These are phyloP conservation scores for Chiloscyllium punctatum DNA, from an alignment of 2,797 vertebrate species.

Conservation along the genomic window DNA sequence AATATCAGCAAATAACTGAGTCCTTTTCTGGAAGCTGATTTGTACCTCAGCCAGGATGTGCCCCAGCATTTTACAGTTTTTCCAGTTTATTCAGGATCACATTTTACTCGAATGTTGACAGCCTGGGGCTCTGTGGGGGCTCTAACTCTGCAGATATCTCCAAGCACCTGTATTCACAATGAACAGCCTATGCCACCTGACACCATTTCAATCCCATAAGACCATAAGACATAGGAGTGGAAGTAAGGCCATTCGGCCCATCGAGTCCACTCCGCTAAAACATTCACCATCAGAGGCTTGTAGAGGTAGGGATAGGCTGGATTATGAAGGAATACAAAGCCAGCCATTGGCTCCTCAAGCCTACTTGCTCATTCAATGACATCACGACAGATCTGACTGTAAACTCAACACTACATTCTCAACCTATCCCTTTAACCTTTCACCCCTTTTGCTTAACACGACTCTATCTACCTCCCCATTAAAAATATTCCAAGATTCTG, in stretches of 20 bases:
- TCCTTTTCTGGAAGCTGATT: background rate
- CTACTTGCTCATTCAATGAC: too few species aligned
- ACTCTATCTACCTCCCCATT: too few species aligned
- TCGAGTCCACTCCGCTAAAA: too few species aligned
- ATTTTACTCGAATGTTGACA: background rate
- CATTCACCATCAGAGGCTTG: too few species aligned
- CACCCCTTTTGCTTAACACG: too few species aligned
- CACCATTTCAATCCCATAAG: background rate
- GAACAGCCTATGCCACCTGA: background rate
- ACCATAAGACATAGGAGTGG: too few species aligned
- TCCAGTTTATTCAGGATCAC: background rate
- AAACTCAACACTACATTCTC: too few species aligned
- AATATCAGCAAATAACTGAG: background rate
- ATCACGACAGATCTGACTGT: too few species aligned
- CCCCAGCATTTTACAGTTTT: background rate
- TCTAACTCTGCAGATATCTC: background rate
- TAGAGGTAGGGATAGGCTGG: background rate
- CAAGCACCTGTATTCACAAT: background rate
- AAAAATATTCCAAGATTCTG: too few species aligned
- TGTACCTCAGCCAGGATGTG: background rate
- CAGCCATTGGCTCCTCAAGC: too few species aligned
- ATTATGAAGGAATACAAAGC: background rate
- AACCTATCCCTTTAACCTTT: too few species aligned
- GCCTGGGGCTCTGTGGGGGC: background rate
- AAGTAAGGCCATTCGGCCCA: too few species aligned